Evolutionary conservation across 2,113 vertebrate species (phyloP), one percentile per base, ranked within the genome.

Genomic region (Bujurquina vittata): DNA sequence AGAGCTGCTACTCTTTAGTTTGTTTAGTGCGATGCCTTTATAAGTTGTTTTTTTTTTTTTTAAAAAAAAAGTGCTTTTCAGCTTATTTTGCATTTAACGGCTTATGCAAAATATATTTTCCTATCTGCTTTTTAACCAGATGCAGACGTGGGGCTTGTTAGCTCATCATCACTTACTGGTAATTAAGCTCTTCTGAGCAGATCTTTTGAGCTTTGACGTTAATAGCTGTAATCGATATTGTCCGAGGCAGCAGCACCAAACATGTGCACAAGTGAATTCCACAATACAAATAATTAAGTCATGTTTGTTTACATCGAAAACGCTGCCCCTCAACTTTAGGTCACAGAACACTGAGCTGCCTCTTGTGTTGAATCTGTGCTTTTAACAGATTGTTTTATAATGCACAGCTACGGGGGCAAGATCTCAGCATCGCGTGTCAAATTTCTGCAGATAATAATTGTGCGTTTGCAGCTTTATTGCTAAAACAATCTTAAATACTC

Each of bases 351-450:
- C 3, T 1, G 37, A 59, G 63, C 5, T 40, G 43, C 59, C 77
- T 90, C 85, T 90, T 82, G 88, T 67, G 88, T 85, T 40, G 14
- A 72, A 65, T 77, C 55, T 65, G 75, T 35, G 61, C 77, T 55
- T 84, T 81, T 84, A 78, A 79, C n/a, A 58, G 56, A 77, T 84
- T 81, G 81, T 85, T 54, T 63, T 46, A 79, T 77, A 77, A 77
- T 72, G 23, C 55, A 22, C 15, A 77, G 75, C 15, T 33, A 72
- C 3, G 29, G 31, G 63, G 60, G 55, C 3, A 18, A n/a, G 18
- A 3, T 31, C 26, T 65, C 20, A 14, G 20, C 61, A 56, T 75
- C 55, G 46, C 20, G 14, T 40, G 40, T 74, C 46, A 69, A 43
- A 15, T 33, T 43, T 83, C 52, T 49, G 14, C 17, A 18, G n/a